Percentiles rank a stretch among this genome's conserved stretches.
Evolutionary conservation across 2,797 vertebrate species (phyloP).

Genomic region (Mus caroli): DNA sequence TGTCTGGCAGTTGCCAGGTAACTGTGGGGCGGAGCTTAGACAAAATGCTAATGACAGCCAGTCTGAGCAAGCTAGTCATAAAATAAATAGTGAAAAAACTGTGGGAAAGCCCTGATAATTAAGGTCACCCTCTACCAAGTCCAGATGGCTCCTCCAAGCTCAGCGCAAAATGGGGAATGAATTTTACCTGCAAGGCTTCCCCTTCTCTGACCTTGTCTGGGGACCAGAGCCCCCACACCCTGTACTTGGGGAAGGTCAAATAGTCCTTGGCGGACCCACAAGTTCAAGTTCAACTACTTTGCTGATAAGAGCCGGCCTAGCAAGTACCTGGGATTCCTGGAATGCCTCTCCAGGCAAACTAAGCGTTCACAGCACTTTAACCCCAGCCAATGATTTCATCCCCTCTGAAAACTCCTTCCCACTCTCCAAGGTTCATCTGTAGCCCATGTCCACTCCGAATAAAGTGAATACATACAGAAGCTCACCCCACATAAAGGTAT

Average conservation of each 20-base stretch:
- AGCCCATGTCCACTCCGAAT: not conserved
- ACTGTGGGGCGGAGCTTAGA: not conserved
- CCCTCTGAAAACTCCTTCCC: not conserved
- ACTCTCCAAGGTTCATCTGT: not conserved
- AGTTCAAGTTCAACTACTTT: not conserved
- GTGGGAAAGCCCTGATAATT: not conserved
- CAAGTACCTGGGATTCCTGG: not conserved
- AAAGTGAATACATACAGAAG: not conserved
- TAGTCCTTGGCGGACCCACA: not conserved
- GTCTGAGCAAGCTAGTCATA: not conserved
- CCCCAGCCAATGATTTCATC: not conserved
- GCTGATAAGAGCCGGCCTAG: not conserved
- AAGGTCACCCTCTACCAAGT: not conserved
- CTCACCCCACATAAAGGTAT: not conserved
- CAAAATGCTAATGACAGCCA: not conserved
- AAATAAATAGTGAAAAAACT: not conserved
- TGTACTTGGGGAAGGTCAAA: not conserved
- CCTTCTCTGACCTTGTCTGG: not conserved
- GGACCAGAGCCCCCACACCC: not conserved
- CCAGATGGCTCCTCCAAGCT: not conserved
- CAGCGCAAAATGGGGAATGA: not conserved
- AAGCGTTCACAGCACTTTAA: not conserved
- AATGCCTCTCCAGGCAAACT: not conserved
- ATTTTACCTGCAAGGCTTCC: not conserved
- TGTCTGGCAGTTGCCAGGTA: not conserved